Conservation (phyloP, 2,113 vertebrate species). For the Mastomys natalensis region DNA sequence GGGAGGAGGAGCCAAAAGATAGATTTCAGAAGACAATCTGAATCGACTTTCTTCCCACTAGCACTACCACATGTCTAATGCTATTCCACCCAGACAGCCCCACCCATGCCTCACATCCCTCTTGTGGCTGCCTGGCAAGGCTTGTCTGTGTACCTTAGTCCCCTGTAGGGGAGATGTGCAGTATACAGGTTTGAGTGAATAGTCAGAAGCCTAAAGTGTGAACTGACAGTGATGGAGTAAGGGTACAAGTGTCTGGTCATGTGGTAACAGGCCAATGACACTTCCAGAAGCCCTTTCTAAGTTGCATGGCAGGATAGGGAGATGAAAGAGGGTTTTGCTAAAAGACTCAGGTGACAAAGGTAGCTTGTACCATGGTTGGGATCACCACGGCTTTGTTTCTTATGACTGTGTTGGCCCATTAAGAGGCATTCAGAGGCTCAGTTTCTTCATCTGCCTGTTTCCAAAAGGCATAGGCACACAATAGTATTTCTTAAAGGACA, state of each 20-base stretch:
- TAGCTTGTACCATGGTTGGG: not conserved
- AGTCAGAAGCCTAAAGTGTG: not conserved
- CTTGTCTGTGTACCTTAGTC: not conserved
- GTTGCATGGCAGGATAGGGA: not conserved
- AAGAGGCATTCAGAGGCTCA: not conserved
- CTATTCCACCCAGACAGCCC: not conserved
- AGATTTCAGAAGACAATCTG: conserved; percentile 22
- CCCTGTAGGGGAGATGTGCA: not conserved
- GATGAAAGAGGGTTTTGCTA: not conserved
- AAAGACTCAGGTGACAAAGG: not conserved
- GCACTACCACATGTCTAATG: not conserved
- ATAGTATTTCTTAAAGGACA: conserved; percentile 15
- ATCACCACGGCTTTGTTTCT: conserved; percentile 11
- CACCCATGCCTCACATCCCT: not conserved
- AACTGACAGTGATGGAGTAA: not conserved
- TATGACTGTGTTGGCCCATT: not conserved
- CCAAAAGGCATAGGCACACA: not conserved
- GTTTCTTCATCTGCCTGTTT: not conserved
- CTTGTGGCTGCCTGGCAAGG: not conserved
- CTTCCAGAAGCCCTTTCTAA: not conserved
- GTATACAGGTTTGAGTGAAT: not conserved
- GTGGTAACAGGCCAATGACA: not conserved
- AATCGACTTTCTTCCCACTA: not conserved
- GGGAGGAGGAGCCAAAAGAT: not conserved
- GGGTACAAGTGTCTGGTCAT: not conserved